Base-by-base conservation (phyloP, 2,113 vertebrate genomes). In the Antigone vipio region DNA sequence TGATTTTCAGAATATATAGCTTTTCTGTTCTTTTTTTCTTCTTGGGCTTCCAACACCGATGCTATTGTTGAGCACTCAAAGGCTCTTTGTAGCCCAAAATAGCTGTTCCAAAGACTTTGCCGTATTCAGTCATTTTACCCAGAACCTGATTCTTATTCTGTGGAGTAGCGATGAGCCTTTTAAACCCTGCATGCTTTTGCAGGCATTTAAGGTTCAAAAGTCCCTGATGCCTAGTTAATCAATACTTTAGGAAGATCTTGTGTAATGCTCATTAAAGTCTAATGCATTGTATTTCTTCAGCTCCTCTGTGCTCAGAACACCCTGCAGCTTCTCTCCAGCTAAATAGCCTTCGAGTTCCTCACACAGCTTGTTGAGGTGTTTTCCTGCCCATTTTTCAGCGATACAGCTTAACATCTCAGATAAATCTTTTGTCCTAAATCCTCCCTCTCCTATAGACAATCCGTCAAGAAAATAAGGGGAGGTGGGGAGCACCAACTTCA, bases 211-310 rank as follows among this genome's bases (percentile, higher is more conserved):
- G 76, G 90, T 95, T 92, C 95, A 94, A 56, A 97, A 96, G 60
- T 96, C 93, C 90, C 92, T 26, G n/a, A 73, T 95, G 94, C 56
- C 88, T 94, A 76, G 92, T 92, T 97, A 97, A 96, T 96, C 95
- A 97, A 97, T 97, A 97, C 92, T 94, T 95, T 73, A 92, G 95
- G 97, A 95, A 94, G 87, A 82, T 91, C 91, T 73, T 63, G 84
- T 73, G 71, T 85, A 92, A 96, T 38, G 62, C 90, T 95, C 90
- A 96, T 97, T 97, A 96, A 96, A 95, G 66, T 91, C 90, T 92
- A 95, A 94, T 56, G 71, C 85, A 86, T 75, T 93, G 83, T 81
- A 94, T 96, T 95, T 92, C 90, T 88, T 89, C 62, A 76, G 84
- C 62, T 93, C 29, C 62, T 91, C 85, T 84, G 53, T 49, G 34